These are phyloP conservation scores for Aphodius sticticus DNA, from an alignment of 2,888 invertebrate species.

Conservation along the genomic window DNA sequence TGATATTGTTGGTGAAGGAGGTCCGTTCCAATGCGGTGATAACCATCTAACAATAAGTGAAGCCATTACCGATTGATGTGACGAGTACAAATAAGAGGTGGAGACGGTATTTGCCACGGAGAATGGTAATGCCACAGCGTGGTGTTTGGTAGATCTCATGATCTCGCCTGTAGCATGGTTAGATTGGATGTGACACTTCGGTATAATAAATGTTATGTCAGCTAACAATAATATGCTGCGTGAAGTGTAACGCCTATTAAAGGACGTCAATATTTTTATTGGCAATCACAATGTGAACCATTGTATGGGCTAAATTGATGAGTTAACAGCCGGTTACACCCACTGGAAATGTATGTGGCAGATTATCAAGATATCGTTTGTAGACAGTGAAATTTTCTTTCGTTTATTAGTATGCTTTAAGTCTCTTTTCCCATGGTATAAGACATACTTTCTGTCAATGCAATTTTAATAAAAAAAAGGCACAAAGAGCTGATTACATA, in stretches of 20 bases:
- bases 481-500: too few relatives aligned
- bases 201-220: neutral
- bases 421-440: too few relatives aligned
- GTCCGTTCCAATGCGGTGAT: neutral
- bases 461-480: too few relatives aligned
- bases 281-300: neutral
- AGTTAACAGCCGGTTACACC: too few relatives aligned
- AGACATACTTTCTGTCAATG: too few relatives aligned
- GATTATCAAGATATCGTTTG: too few relatives aligned
- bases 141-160: neutral
- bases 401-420: too few relatives aligned
- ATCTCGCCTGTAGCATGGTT: neutral
- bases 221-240: neutral
- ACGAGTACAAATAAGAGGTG: neutral
- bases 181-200: neutral
- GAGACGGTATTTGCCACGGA: slow-evolving; percentile 4
- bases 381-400: too few relatives aligned
- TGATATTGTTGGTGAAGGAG: neutral
- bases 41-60: slow-evolving; percentile 4
- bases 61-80: slow-evolving; percentile 4
- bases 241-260: neutral
- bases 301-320: too few relatives aligned
- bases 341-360: too few relatives aligned
- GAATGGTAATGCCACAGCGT: neutral
- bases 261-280: neutral